These are phyloP conservation scores for Neodiprion virginianus DNA, from an alignment of 1,140 invertebrate genomes.

Conservation along the genomic window DNA sequence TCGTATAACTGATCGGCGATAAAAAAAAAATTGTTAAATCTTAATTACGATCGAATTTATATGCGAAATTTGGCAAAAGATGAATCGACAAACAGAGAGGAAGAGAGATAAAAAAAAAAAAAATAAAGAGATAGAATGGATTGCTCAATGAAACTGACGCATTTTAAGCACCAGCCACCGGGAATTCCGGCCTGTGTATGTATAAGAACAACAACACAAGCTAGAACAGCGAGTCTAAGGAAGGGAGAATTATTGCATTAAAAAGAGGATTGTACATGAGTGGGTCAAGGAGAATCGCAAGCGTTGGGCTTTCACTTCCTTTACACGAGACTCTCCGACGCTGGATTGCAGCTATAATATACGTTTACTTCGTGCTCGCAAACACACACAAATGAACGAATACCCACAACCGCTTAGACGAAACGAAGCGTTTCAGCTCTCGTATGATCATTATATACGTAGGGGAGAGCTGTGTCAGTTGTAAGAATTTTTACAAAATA, in stretches of 20 bases:
- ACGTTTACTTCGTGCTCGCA: neutral
- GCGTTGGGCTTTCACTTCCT: constrained; percentile 59
- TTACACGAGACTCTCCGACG: constrained; percentile 32
- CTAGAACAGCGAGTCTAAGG: constrained; percentile 35
- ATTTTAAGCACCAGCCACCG: constrained; percentile 24
- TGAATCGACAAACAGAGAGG: too few species aligned
- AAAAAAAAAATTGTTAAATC: too few species aligned
- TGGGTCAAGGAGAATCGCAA: constrained; percentile 61
- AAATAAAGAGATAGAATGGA: constrained; percentile 16
- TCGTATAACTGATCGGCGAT: too few species aligned
- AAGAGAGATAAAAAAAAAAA: neutral
- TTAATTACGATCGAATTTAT: too few species aligned
- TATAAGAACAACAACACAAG: too few species aligned
- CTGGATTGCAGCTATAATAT: constrained; percentile 5
- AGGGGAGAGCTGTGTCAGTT: too few species aligned
- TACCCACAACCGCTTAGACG: too few species aligned
- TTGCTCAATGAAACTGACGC: constrained; percentile 60
- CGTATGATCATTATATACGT: too few species aligned
- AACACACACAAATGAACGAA: too few species aligned
- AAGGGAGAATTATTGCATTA: constrained; percentile 60
- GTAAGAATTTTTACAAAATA: too few species aligned
- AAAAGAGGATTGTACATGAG: constrained; percentile 20
- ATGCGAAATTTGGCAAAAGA: neutral
- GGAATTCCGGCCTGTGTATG: constrained; percentile 30
- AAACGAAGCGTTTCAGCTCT: too few species aligned